phyloP scores from a whole-genome alignment of 2,888 invertebrate species.

The Ceraclea dissimilis region DNA sequence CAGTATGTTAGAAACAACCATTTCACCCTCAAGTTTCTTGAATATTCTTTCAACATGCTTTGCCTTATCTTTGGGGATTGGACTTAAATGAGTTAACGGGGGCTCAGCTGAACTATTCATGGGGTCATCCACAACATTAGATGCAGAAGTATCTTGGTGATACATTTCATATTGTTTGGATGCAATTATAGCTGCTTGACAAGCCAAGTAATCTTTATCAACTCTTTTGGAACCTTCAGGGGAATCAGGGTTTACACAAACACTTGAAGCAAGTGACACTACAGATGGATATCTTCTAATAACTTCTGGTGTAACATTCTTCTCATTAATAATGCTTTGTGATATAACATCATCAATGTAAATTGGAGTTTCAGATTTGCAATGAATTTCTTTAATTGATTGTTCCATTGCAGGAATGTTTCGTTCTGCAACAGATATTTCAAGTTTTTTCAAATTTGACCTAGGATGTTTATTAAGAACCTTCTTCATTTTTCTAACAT shows the following conservation, averaged over 20 bases:
- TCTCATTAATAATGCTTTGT: not conserved
- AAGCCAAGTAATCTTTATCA: constrained; percentile 9
- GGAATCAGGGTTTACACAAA: constrained; percentile 3
- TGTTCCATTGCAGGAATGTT: not conserved
- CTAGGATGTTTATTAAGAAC: constrained; percentile 42
- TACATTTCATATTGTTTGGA: not conserved
- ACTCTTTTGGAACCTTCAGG: not conserved
- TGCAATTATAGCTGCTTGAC: not conserved
- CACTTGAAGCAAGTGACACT: not conserved
- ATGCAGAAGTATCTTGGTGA: not conserved
- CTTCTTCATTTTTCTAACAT: constrained; percentile 43
- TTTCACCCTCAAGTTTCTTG: constrained; percentile 4
- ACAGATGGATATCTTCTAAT: not conserved
- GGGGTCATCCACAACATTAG: not conserved
- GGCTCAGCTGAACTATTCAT: constrained; percentile 1
- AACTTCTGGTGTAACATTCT: constrained; percentile 3
- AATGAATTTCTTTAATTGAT: not conserved
- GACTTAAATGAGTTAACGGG: constrained; percentile 8
- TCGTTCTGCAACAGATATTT: constrained; percentile 39
- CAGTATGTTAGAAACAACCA: constrained; percentile 8
- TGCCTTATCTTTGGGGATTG: not conserved
- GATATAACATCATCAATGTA: not conserved
- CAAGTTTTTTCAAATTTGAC: constrained; percentile 38
- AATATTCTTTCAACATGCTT: constrained; percentile 1
- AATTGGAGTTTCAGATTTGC: not conserved